Percentiles rank a stretch among this genome's conserved stretches.
Evolutionary conservation across 2,797 vertebrate genomes (phyloP).

Genomic region (Diplodus sargus): DNA sequence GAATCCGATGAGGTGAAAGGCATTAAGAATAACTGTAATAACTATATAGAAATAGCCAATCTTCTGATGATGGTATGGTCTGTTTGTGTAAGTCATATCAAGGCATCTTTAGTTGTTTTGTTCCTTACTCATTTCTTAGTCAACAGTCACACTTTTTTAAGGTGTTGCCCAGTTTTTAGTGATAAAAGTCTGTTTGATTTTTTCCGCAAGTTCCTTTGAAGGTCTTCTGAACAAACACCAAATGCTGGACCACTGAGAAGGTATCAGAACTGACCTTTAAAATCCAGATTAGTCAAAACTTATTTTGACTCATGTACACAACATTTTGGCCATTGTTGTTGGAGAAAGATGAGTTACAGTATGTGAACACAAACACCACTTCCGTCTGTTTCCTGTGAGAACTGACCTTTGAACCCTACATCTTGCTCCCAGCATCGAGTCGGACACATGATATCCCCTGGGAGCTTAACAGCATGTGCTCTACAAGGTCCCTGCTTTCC

Average conservation of each 20-base stretch:
- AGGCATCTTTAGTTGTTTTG: too few relatives aligned
- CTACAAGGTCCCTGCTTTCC: constrained; percentile 74
- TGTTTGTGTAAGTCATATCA: too few relatives aligned
- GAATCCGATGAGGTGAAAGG: too few relatives aligned
- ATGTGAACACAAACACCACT: constrained; percentile 77
- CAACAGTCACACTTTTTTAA: too few relatives aligned
- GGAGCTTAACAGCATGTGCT: constrained; percentile 68
- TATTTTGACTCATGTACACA: constrained; percentile 35
- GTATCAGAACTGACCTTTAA: neutral
- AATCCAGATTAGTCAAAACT: constrained; percentile 1
- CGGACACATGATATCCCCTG: constrained; percentile 75
- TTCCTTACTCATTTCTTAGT: too few relatives aligned
- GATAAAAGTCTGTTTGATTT: neutral
- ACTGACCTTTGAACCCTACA: constrained; percentile 73
- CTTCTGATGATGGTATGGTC: too few relatives aligned
- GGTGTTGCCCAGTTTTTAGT: too few relatives aligned
- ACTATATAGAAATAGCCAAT: too few relatives aligned
- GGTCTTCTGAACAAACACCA: constrained; percentile 5
- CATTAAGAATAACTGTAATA: too few relatives aligned
- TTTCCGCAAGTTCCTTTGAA: neutral
- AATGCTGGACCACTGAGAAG: constrained; percentile 1
- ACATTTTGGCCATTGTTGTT: constrained; percentile 40
- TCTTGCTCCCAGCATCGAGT: constrained; percentile 76
- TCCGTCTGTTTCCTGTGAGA: constrained; percentile 84
- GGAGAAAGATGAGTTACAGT: constrained; percentile 54